Base-by-base conservation (phyloP, 1,140 invertebrate species). In the Caenorhabditis briggsae region DNA sequence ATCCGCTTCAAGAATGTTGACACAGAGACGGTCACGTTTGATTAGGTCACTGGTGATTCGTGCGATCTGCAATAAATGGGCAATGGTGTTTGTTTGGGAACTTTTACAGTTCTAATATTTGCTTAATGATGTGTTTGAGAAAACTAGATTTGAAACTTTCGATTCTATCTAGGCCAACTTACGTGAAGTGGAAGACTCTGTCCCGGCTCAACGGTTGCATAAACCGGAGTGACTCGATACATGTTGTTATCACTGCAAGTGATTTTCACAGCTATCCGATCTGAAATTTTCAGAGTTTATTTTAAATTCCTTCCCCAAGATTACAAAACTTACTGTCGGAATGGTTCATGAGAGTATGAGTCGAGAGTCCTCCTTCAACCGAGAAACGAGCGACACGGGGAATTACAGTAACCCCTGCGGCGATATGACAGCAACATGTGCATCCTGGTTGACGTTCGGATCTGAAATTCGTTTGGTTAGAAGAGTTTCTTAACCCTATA, bases 11-110 rank as follows among this genome's bases (percentile, higher is more conserved):
- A 78, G 70, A 53, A 78, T 78, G n/a, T 78, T 78, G 70, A 78
- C 70, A 78, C 70, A 78, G n/a, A 78, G 70, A 78, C 70, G 70
- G 50, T 78, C 70, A 78, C 70, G 70, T 78, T 78, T 78, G 12
- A 78, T 78, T 78, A 78, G 46, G 70, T 78, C 70, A 78, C 70
- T 78, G 46, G 70, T 78, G 33, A 78, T 78, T 50, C 70, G 70
- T 9, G 70, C 70, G n/a, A 78, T 78, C 70, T 78, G 70, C 5
- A 78, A 78, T 25, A 46, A 70, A 46, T 70, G 41, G 46, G 33
- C 25, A 78, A 78, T 50, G 7, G 25, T 20, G 14, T 11, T 5
- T n/a, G 59, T n/a, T 25, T 61, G 59, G 9, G 5, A 25, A 11
- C 9, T 25, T 25, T 9, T 6, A 25, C 59, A 25, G 16, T 61